Base-by-base conservation (phyloP, 1,140 invertebrate species). In the Drosophila santomea region DNA sequence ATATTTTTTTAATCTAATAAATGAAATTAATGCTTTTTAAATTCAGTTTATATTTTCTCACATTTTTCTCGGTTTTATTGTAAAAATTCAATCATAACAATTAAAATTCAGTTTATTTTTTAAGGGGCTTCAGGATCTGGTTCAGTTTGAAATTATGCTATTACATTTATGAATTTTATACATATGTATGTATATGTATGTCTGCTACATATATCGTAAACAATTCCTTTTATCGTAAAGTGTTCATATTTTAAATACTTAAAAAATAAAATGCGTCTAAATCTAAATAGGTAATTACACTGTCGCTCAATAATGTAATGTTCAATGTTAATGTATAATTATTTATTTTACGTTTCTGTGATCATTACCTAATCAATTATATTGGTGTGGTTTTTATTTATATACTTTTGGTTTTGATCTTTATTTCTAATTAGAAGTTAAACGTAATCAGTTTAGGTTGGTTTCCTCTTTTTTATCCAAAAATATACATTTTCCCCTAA, bases 181-280 rank as follows among this genome's bases (percentile, higher is more conserved):
- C 14, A 50, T 57, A 54, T 56, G 48, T 67, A 23, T 28, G 55
- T 55, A 54, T 56, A 54, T 67, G 35, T 28, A 55, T 63, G 71
- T 51, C 43, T 64, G 47, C 74, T 83, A 77, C 61, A 62, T 77
- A 57, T 72, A 57, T 41, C n/a, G 17, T 74, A 80, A 85, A 85
- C 82, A 81, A 86, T 81, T 86, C 78, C 64, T 48, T 55, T 80
- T 63, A 47, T 72, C 38, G 66, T 76, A 52, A 66, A 66, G 63
- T 84, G 57, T 69, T 78, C 64, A 69, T 71, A 66, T 80, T 69
- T 88, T 82, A 82, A 88, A 88, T 80, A 80, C 79, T 88, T 88
- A 88, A 35, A 82, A 88, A 88, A 88, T 88, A 88, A 88, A 88
- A 88, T 88, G 83, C 83, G 79, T 88, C 75, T 80, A 80, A 82